Percentiles rank a stretch among this genome's conserved stretches.
These are phyloP conservation scores for Pangasius larnaudii DNA, from an alignment of 2,797 vertebrate species.

Conservation along the genomic window DNA sequence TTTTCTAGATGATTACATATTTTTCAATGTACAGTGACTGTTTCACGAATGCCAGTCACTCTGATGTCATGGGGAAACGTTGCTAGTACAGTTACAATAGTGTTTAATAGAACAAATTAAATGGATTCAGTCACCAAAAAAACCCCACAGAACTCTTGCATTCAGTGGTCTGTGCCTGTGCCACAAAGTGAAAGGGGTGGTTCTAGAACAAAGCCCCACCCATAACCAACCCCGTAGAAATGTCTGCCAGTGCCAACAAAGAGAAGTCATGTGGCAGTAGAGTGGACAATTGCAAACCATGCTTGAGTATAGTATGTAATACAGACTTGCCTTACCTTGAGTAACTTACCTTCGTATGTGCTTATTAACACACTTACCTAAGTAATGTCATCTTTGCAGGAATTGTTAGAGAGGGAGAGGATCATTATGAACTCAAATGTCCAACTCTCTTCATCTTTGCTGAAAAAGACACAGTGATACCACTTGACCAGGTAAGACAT, in stretches of 20 bases:
- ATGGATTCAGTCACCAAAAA: neutral
- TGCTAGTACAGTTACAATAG: neutral
- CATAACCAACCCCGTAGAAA: neutral
- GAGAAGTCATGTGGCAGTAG: neutral
- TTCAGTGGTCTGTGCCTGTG: neutral
- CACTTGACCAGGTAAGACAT: constrained; percentile 74
- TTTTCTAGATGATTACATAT: neutral
- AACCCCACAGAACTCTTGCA: neutral
- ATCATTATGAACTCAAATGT: constrained; percentile 72
- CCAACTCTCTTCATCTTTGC: constrained; percentile 85
- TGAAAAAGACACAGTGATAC: constrained; percentile 77
- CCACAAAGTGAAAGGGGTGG: neutral
- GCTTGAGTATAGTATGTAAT: neutral
- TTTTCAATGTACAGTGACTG: neutral
- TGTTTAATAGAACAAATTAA: neutral
- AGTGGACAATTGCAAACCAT: neutral
- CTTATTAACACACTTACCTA: neutral
- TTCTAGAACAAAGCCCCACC: neutral
- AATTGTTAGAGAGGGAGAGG: constrained; percentile 74
- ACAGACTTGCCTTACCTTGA: neutral
- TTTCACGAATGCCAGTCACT: neutral
- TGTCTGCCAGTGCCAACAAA: neutral
- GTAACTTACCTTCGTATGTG: no score
- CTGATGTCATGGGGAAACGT: neutral
- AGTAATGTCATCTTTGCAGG: constrained; percentile 66